These are phyloP conservation scores for Linepithema humile DNA, from an alignment of 1,140 invertebrate species.

Conservation along the genomic window DNA sequence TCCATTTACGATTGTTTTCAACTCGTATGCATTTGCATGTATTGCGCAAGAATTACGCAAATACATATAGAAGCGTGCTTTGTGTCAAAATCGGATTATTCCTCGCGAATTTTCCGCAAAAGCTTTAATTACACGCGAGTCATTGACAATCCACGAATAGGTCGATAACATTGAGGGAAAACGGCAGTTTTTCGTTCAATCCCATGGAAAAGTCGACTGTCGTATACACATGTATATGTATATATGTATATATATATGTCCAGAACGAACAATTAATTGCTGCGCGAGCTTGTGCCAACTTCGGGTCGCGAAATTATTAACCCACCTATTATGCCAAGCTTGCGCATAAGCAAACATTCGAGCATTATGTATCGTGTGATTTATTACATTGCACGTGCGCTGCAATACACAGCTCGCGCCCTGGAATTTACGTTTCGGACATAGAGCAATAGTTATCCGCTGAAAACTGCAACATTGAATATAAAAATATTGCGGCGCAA, in stretches of 20 bases:
- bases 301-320: constrained; percentile 61
- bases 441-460: constrained; percentile 19
- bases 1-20: background rate
- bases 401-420: background rate
- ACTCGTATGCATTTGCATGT: background rate
- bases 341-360: constrained; percentile 37
- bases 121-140: background rate
- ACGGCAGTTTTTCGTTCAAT: constrained; percentile 29
- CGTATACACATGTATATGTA: background rate
- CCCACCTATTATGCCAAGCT: constrained; percentile 44
- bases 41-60: background rate
- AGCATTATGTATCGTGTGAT: constrained; percentile 46
- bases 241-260: background rate
- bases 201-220: constrained; percentile 20
- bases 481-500: background rate
- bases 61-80: background rate
- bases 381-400: constrained; percentile 40
- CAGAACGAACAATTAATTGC: constrained; percentile 63
- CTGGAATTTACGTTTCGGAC: constrained; percentile 33
- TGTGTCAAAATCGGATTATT: constrained; percentile 11
- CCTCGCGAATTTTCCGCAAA: background rate
- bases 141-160: constrained; percentile 10
- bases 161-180: constrained; percentile 51
- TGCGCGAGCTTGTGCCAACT: constrained; percentile 48
- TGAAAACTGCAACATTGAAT: background rate